Conservation (phyloP, 2,113 vertebrate genomes). For the Ivindomyrus marchei region DNA sequence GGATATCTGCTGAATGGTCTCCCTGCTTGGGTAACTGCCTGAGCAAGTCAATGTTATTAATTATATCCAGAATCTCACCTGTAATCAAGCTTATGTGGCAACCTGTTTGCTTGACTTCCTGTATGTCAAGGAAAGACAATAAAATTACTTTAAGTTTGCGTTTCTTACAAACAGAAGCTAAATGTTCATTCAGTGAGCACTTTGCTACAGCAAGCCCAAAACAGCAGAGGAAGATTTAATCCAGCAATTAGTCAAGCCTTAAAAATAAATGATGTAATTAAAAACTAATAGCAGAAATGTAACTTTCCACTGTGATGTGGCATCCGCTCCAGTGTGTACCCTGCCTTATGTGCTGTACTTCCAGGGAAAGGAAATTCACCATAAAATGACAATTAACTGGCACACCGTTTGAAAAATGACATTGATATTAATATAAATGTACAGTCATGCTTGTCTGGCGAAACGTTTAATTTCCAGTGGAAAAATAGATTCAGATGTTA, state of each 20-base stretch:
- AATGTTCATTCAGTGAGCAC: neutral
- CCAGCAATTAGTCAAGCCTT: neutral
- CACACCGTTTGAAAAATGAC: neutral
- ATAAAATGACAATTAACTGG: neutral
- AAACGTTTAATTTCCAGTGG: neutral
- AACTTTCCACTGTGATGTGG: neutral
- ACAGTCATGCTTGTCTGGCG: neutral
- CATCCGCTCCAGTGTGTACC: neutral
- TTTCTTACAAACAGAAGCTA: neutral
- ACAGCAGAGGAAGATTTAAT: neutral
- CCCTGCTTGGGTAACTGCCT: neutral
- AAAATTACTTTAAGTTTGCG: neutral
- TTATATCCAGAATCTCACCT: neutral
- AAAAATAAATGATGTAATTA: neutral
- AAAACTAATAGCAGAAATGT: neutral
- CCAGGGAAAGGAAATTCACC: neutral
- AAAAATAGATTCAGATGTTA: neutral
- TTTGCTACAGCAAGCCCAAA: neutral
- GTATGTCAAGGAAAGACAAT: neutral
- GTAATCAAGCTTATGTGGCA: neutral
- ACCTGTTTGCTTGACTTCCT: neutral
- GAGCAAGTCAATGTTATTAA: neutral
- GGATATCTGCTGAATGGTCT: neutral
- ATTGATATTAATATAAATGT: neutral
- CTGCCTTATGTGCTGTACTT: neutral